Conservation (phyloP, 2,888 invertebrate genomes). For the Melinopterus prodromus region DNA sequence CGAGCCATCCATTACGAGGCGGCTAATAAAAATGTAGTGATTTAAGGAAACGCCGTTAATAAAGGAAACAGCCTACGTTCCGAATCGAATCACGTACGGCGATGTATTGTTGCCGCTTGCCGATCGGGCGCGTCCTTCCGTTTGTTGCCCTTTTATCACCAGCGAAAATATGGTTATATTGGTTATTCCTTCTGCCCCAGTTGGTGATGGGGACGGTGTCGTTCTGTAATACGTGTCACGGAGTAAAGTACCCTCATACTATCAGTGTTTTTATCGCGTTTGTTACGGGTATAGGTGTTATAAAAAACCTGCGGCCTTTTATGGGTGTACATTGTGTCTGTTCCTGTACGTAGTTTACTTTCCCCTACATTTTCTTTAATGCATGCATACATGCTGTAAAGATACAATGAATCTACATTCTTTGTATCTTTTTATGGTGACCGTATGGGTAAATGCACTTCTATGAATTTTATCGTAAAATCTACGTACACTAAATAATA, state of each 20-base stretch:
- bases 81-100: not conserved
- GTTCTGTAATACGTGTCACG: not conserved
- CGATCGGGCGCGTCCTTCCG: not conserved
- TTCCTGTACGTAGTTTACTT: not conserved
- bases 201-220: not conserved
- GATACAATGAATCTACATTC: no score
- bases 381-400: no score
- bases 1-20: not conserved
- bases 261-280: not conserved
- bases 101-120: not conserved
- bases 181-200: not conserved
- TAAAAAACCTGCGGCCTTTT: not conserved
- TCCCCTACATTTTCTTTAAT: not conserved
- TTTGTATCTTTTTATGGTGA: no score
- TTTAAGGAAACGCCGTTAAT: conserved; percentile 4
- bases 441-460: no score
- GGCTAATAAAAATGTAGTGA: conserved; percentile 4
- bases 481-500: no score
- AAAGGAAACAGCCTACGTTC: not conserved
- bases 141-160: not conserved
- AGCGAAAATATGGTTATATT: not conserved
- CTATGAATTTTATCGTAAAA: no score
- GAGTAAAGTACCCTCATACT: not conserved
- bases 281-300: not conserved
- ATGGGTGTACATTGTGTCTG: not conserved